These are phyloP conservation scores for Pardosa pseudoannulata DNA, from an alignment of 2,888 invertebrate species.

Conservation along the genomic window DNA sequence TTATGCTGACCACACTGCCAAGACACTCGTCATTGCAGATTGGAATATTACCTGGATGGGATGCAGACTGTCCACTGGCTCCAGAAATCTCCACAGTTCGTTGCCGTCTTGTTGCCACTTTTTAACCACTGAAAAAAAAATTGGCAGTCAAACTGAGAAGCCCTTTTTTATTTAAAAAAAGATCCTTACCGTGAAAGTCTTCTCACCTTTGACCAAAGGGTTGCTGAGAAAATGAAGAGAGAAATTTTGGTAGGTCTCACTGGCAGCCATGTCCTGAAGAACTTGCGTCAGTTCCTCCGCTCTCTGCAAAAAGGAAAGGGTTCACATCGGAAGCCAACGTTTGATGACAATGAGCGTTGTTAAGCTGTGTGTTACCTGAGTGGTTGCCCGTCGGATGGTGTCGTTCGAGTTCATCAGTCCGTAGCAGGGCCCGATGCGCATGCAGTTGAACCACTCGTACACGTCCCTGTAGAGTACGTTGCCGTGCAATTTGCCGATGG, in stretches of 20 bases:
- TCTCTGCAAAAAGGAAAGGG: slow-evolving; percentile 33
- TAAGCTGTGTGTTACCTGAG: too few relatives aligned
- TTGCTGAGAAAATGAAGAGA: slow-evolving; percentile 76
- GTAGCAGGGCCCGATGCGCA: slow-evolving; percentile 79
- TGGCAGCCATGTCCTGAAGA: slow-evolving; percentile 75
- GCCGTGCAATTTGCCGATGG: slow-evolving; percentile 78
- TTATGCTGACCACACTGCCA: too few relatives aligned
- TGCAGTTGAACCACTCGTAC: slow-evolving; percentile 79
- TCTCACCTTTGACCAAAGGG: slow-evolving; percentile 74
- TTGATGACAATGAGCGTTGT: too few relatives aligned
- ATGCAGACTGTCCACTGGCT: slow-evolving; percentile 77
- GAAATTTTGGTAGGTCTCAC: slow-evolving; percentile 75
- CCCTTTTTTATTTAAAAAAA: too few relatives aligned
- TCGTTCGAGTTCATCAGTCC: slow-evolving; percentile 79
- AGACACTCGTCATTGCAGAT: neutral
- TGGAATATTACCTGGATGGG: slow-evolving; percentile 72
- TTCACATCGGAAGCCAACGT: too few relatives aligned
- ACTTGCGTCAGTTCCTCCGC: slow-evolving; percentile 75
- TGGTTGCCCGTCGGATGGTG: slow-evolving; percentile 78
- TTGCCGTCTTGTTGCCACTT: slow-evolving; percentile 74
- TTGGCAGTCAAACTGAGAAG: too few relatives aligned
- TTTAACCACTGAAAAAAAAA: slow-evolving; percentile 70
- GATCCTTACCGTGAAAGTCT: too few relatives aligned
- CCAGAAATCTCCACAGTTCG: slow-evolving; percentile 75
- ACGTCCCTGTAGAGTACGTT: slow-evolving; percentile 79